These are phyloP conservation scores for Argyrosomus regius DNA, from an alignment of 2,797 vertebrate genomes.

Conservation along the genomic window DNA sequence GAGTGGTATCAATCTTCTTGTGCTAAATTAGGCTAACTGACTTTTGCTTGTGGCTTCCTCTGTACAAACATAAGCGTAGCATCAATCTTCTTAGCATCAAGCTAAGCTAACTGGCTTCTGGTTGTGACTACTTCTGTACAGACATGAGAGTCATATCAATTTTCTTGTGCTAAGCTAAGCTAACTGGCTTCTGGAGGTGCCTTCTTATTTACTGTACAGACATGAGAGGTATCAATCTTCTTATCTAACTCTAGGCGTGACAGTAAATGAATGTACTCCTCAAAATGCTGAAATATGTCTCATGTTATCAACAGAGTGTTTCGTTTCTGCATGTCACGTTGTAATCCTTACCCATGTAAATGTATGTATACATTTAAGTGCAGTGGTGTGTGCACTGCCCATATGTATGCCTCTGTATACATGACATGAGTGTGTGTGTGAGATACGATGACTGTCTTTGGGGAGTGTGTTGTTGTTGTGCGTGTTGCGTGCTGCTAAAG, in stretches of 20 bases:
- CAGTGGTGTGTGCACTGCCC: conserved; percentile 8
- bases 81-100: background rate
- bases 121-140: background rate
- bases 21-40: no score
- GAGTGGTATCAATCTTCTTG: background rate
- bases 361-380: conserved; percentile 30
- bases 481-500: conserved; percentile 85
- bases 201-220: no score
- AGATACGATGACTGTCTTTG: conserved; percentile 47
- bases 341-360: background rate
- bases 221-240: background rate
- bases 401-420: conserved; percentile 35
- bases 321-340: background rate
- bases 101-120: background rate
- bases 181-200: no score
- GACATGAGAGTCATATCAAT: no score
- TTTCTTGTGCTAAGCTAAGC: no score
- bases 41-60: no score
- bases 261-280: background rate
- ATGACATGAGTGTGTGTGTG: conserved; percentile 36
- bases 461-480: conserved; percentile 80
- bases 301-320: background rate
- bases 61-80: no score
- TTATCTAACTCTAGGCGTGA: background rate
- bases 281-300: background rate